Conservation (phyloP, 2,113 vertebrate genomes). For the Bombycilla garrulus region DNA sequence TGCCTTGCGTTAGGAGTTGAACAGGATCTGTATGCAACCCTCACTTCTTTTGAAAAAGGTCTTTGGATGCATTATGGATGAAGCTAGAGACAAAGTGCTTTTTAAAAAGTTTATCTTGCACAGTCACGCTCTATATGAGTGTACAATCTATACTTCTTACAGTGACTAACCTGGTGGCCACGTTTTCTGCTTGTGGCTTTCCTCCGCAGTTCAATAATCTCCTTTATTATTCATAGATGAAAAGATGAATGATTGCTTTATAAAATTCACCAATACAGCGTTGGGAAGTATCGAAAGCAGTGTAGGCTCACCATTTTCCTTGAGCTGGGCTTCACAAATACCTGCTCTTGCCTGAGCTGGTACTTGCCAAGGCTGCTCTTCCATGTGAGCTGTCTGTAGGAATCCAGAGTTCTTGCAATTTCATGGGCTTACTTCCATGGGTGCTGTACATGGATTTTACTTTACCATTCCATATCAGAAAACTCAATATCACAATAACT, state of each 20-base stretch:
- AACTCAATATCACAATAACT: neutral
- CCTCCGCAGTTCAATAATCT: neutral
- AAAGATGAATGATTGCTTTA: neutral
- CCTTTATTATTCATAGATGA: neutral
- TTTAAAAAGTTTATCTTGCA: constrained; percentile 16
- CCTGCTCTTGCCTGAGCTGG: neutral
- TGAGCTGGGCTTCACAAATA: neutral
- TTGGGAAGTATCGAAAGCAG: neutral
- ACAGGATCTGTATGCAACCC: neutral
- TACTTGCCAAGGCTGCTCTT: neutral
- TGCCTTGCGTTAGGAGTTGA: neutral
- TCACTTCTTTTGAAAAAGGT: neutral
- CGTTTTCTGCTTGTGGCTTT: neutral
- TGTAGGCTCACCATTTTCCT: rapidly evolving
- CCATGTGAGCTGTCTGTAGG: neutral
- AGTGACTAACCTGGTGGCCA: neutral
- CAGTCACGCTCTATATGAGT: neutral
- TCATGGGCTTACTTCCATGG: neutral
- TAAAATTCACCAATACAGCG: rapidly evolving
- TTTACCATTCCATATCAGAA: neutral
- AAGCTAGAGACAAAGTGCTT: constrained; percentile 20
- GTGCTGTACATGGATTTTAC: neutral
- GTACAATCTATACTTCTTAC: neutral
- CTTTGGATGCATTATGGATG: constrained; percentile 47
- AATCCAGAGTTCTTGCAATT: neutral